These are phyloP conservation scores for Conus ventricosus DNA, from an alignment of 1,140 invertebrate species.

Conservation along the genomic window DNA sequence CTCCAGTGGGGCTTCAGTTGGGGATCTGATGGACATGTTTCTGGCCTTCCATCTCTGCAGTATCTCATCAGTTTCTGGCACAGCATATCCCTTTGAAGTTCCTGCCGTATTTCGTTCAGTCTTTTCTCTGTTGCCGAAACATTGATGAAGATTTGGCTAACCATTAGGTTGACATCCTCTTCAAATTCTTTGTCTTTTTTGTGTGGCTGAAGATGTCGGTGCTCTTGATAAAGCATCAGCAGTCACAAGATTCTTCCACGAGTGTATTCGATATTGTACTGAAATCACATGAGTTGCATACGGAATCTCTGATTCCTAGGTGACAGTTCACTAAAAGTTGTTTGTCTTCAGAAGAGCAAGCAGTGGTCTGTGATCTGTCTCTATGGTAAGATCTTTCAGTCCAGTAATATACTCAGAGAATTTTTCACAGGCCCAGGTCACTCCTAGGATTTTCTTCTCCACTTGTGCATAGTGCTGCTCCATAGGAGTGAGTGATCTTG, in stretches of 20 bases:
- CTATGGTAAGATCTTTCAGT: background rate
- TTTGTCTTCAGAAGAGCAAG: background rate
- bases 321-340: background rate
- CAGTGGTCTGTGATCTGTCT: background rate
- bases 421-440: background rate
- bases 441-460: background rate
- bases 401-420: background rate
- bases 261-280: background rate
- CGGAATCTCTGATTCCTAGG: background rate
- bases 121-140: background rate
- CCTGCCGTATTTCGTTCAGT: background rate
- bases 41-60: background rate
- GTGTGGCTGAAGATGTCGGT: background rate
- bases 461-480: background rate
- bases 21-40: background rate
- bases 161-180: background rate
- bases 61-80: background rate
- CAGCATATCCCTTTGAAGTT: background rate
- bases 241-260: background rate
- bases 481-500: background rate
- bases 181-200: background rate
- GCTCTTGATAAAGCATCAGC: background rate
- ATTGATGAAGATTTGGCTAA: background rate
- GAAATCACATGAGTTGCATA: background rate
- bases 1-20: background rate